Conservation (phyloP, 2,888 invertebrate genomes). For the Hedychridium roseum region DNA sequence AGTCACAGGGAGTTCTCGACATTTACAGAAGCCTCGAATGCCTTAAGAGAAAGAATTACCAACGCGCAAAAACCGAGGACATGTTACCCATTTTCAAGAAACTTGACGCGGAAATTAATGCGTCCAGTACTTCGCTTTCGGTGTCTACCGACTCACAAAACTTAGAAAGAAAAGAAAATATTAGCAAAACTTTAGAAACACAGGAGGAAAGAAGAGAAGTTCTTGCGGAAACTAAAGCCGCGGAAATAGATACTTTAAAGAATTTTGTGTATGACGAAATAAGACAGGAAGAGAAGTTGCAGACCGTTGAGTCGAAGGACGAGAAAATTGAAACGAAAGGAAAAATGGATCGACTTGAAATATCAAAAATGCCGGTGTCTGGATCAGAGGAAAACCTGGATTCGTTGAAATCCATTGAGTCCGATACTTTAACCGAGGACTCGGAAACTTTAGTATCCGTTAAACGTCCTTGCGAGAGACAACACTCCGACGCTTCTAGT, state of each 20-base stretch:
- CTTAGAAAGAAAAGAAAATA: too few relatives aligned
- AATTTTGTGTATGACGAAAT: too few relatives aligned
- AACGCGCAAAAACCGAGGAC: conserved; percentile 53
- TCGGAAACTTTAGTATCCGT: conserved; percentile 43
- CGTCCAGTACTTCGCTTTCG: conserved; percentile 21
- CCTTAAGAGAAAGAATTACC: conserved; percentile 47
- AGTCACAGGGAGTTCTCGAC: conserved; percentile 65
- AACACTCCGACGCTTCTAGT: conserved; percentile 54
- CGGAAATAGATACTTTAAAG: too few relatives aligned
- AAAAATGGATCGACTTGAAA: background rate
- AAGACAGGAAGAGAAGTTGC: too few relatives aligned
- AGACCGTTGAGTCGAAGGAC: too few relatives aligned
- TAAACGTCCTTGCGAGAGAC: conserved; percentile 49
- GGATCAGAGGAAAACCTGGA: conserved; percentile 57
- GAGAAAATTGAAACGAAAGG: background rate
- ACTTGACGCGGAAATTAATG: conserved; percentile 40
- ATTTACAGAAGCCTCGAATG: conserved; percentile 62
- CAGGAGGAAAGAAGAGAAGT: too few relatives aligned
- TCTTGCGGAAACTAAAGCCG: too few relatives aligned
- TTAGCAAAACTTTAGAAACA: too few relatives aligned
- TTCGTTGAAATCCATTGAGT: conserved; percentile 58
- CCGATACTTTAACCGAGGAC: conserved; percentile 60
- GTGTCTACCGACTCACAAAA: conserved; percentile 10
- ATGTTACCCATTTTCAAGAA: conserved; percentile 51
- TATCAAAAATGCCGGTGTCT: conserved; percentile 35